These are phyloP conservation scores for Chunga burmeisteri DNA, from an alignment of 2,113 vertebrate genomes.

Conservation along the genomic window DNA sequence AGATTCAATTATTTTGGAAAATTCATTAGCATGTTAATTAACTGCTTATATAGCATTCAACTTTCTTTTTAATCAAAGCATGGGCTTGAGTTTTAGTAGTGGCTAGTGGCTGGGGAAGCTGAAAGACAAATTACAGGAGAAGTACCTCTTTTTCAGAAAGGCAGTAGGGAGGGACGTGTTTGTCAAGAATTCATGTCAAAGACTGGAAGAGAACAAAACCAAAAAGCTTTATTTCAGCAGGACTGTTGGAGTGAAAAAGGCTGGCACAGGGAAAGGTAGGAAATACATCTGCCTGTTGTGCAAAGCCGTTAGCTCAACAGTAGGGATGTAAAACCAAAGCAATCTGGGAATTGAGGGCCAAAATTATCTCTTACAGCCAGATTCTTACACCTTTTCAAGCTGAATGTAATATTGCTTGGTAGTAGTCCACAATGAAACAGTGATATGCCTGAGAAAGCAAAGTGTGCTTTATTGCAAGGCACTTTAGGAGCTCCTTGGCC, in stretches of 20 bases:
- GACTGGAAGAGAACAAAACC: background rate
- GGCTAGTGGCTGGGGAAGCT: background rate
- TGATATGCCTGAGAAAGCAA: background rate
- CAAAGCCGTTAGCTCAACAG: background rate
- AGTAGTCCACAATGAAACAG: background rate
- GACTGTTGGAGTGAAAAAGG: background rate
- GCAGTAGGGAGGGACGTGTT: background rate
- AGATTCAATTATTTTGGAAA: conserved; percentile 47
- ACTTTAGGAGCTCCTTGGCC: background rate
- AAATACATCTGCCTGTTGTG: background rate
- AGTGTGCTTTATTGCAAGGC: background rate
- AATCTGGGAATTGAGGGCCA: background rate
- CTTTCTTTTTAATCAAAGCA: background rate
- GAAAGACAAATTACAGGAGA: background rate
- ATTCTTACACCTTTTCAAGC: background rate
- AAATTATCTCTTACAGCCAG: background rate
- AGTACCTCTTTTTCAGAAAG: background rate
- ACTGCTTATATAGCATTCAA: background rate
- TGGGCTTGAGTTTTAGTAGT: background rate
- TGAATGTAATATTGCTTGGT: background rate
- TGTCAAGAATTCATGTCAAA: background rate
- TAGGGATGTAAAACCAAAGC: background rate
- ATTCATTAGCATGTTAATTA: conserved; percentile 40
- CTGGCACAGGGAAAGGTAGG: background rate
- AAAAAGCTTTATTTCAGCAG: background rate